Evolutionary conservation across 1,140 invertebrate species (phyloP).

Genomic region (Caligus rogercresseyi): DNA sequence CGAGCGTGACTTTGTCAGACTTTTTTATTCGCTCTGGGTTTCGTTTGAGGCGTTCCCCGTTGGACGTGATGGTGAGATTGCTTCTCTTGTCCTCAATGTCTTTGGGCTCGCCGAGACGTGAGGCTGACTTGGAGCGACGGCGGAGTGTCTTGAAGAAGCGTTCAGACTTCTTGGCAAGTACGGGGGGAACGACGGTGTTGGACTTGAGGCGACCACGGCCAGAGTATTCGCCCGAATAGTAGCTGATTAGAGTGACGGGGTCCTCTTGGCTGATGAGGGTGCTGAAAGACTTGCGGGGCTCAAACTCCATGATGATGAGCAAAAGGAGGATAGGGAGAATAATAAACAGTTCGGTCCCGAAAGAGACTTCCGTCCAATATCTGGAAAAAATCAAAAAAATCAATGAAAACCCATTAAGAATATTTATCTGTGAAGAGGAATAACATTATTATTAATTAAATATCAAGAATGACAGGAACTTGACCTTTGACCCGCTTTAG

Average conservation of each 20-base stretch:
- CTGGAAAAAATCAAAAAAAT: too few species aligned
- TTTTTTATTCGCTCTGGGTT: slow-evolving; percentile 2
- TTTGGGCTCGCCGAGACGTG: not conserved
- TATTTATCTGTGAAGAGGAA: too few species aligned
- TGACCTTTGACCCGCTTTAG: too few species aligned
- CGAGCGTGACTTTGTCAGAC: not conserved
- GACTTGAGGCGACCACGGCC: not conserved
- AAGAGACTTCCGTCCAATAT: not conserved
- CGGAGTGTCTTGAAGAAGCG: slow-evolving; percentile 9
- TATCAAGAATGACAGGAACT: too few species aligned
- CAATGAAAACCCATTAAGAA: too few species aligned
- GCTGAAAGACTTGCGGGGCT: not conserved
- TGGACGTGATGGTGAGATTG: not conserved
- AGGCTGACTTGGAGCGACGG: not conserved
- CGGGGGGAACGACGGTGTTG: slow-evolving; percentile 4
- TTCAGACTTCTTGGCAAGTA: slow-evolving; percentile 11
- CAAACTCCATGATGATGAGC: not conserved
- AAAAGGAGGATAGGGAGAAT: not conserved
- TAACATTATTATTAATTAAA: too few species aligned
- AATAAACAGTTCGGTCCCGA: not conserved
- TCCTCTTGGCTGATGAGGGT: not conserved
- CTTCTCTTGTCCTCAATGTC: not conserved
- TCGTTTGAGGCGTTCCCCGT: not conserved
- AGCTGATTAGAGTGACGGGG: not conserved
- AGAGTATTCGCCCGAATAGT: not conserved